Base-by-base conservation (phyloP, 1,140 invertebrate genomes). In the Callitettix versicolor region DNA sequence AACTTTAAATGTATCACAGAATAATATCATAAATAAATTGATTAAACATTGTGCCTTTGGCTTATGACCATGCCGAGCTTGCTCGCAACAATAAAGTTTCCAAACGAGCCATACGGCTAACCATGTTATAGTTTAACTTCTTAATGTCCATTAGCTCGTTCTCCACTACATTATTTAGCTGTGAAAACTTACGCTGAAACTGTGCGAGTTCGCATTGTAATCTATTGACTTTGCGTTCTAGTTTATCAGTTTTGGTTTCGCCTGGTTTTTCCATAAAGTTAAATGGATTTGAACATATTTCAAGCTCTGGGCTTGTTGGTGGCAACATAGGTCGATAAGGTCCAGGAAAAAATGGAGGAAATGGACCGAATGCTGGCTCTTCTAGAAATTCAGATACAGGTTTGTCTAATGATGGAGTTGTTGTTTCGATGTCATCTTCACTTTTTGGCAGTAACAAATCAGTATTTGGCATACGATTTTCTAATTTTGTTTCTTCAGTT, bases 221-320 rank as follows among this genome's bases (percentile, higher is more conserved):
- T 26, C 17, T 26, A 30, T 15, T 44, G 17, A 44, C 42, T 22
- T 44, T 7, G 9, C 46, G 15, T 34, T 49, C 46, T n/a, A 49
- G 46, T 30, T 18, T 26, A 9, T 49, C 22, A 49, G 24, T 22
- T n/a, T 26, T 26, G 5, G 21, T 20, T 34, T 49, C 46, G 7
- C 42, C 42, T 12, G 9, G 9, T 20, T 22, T 15, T n/a, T 49
- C 46, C 46, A 30, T 26, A 49, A 49, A 49, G n/a, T 30, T 49
- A 20, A 20, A 49, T 3, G 46, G 46, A 14, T 49, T 49, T 3
- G 46, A 49, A 26, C 46, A 49, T 3, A 49, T 49, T 30, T 49
- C 46, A 49, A 26, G 30, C 2, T 22, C 30, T 12, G 46, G 46
- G 4, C 21, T 22, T 14, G 17, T 34, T 3, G 46, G 22, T 6